A percentile compares a stretch with the other conserved stretches of the same genome.
Evolutionary conservation across 92 coral and sea anemone species (phyloP).

Genomic region (Zoanthus gigantus): DNA sequence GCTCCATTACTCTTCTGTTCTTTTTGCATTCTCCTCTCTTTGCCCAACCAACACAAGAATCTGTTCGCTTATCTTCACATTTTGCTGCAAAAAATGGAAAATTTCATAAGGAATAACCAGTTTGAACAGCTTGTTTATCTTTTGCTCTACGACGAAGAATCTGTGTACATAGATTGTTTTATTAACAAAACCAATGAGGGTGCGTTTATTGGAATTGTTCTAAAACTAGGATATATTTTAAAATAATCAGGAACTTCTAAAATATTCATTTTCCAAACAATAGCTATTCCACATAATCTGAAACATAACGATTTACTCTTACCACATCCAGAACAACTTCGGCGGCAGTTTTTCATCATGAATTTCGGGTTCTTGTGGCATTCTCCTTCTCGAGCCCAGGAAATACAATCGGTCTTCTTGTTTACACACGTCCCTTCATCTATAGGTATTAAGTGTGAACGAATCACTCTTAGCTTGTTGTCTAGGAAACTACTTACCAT

Average conservation of each 20-base stretch:
- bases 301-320: background rate
- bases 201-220: too few species aligned
- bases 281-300: too few species aligned
- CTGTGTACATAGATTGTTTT: background rate
- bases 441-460: background rate
- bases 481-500: too few species aligned
- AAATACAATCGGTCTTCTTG: background rate
- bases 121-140: too few species aligned
- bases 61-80: constrained; percentile 33
- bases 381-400: constrained; percentile 43
- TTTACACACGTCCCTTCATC: constrained; percentile 18
- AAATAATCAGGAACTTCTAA: background rate
- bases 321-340: constrained; percentile 45
- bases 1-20: constrained; percentile 18
- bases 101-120: background rate
- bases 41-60: constrained; percentile 41
- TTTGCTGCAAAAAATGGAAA: background rate
- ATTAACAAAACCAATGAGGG: background rate
- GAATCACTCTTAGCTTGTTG: too few species aligned
- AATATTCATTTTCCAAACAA: too few species aligned
- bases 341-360: constrained; percentile 32
- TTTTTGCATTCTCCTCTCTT: constrained; percentile 37
- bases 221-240: too few species aligned
- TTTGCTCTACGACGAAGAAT: too few species aligned
- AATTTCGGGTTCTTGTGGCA: constrained; percentile 30